A percentile compares a stretch with the other conserved stretches of the same genome.
These are phyloP conservation scores for Aspiorhynchus laticeps DNA, from an alignment of 2,113 vertebrate genomes.

Conservation along the genomic window DNA sequence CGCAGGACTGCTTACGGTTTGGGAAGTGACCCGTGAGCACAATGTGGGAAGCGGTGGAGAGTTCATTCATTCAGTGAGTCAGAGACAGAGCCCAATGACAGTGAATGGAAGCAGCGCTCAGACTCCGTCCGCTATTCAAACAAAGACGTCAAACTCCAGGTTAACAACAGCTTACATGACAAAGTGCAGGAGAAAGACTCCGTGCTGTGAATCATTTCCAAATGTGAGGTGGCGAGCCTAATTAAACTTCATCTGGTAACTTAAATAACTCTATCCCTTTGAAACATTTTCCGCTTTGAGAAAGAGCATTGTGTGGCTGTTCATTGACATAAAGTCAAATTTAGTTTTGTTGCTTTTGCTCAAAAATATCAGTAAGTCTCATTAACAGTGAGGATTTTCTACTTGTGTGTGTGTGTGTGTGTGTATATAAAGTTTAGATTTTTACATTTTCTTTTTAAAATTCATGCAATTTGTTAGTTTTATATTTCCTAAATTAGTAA, in stretches of 20 bases:
- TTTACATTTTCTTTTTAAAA: no score
- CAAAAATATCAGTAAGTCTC: no score
- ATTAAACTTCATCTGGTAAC: neutral
- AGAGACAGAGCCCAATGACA: neutral
- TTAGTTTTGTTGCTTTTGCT: neutral
- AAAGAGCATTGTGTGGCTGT: neutral
- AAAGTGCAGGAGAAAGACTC: neutral
- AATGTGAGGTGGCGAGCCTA: neutral
- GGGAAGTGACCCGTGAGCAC: conserved; percentile 44
- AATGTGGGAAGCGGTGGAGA: conserved; percentile 17
- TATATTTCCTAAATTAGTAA: no score
- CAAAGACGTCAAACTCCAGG: conserved; percentile 16
- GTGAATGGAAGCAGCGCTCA: conserved; percentile 24
- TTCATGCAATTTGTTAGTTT: no score
- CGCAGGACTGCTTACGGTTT: conserved; percentile 33
- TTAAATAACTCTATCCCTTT: neutral
- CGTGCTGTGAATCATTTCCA: conserved; percentile 4
- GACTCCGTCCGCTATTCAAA: neutral
- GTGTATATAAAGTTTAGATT: no score
- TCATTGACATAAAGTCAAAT: neutral
- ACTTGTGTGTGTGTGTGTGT: no score
- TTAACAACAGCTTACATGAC: neutral
- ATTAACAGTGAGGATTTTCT: neutral
- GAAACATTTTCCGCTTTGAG: neutral
- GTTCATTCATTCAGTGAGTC: neutral